Evolutionary conservation across 2,797 vertebrate species (phyloP).

Genomic region (Numenius phaeopus): DNA sequence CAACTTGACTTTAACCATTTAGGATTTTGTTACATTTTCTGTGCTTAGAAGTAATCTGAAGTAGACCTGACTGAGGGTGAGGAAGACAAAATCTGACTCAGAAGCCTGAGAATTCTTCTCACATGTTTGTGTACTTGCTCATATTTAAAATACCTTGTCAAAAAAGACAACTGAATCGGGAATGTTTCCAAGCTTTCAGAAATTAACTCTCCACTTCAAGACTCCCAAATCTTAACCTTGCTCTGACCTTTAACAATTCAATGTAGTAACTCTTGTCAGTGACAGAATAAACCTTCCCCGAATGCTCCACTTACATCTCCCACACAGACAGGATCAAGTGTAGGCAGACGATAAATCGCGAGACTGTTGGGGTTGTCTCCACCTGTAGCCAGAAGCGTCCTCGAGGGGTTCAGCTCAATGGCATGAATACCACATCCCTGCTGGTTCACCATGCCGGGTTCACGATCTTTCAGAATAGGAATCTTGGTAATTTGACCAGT

Average conservation of each 20-base stretch:
- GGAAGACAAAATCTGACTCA: background rate
- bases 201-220: background rate
- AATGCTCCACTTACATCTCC: constrained; percentile 90
- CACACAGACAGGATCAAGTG: constrained; percentile 95
- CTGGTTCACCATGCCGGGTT: constrained; percentile 86
- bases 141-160: background rate
- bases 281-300: background rate
- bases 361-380: constrained; percentile 99
- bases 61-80: background rate
- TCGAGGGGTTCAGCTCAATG: constrained; percentile 95
- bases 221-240: background rate
- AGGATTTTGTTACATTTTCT: background rate
- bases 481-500: constrained; percentile 96
- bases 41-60: background rate
- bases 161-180: background rate
- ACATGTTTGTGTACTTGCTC: background rate
- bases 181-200: background rate
- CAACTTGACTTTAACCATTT: background rate
- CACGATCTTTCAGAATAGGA: constrained; percentile 95
- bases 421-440: constrained; percentile 98
- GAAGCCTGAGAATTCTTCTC: background rate
- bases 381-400: constrained; percentile 93
- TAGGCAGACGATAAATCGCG: constrained; percentile 95
- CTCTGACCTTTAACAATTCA: background rate
- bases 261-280: background rate